phyloP scores from a whole-genome alignment of 2,888 invertebrate species.

The Ichneumon xanthorius region DNA sequence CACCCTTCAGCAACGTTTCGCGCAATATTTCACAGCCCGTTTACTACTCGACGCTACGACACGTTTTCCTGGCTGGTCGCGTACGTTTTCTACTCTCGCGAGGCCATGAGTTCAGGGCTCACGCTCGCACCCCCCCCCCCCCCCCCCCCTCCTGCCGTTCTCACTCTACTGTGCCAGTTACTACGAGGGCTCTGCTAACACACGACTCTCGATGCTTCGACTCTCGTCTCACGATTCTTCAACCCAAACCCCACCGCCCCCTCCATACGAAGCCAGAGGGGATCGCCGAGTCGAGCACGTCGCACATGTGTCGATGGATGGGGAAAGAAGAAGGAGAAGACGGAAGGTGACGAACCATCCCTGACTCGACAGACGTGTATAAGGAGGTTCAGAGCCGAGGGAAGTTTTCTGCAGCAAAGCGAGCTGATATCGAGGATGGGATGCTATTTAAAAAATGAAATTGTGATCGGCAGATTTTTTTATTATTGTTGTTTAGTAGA shows the following conservation, averaged over 20 bases:
- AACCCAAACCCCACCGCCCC: neutral
- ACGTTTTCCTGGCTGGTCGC: slow-evolving; percentile 38
- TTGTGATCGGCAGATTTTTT: too few species aligned
- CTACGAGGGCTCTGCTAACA: slow-evolving; percentile 6
- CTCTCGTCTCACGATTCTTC: slow-evolving; percentile 31
- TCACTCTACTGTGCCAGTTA: neutral
- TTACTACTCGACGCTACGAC: slow-evolving; percentile 68
- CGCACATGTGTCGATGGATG: slow-evolving; percentile 16
- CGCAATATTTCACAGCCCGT: slow-evolving; percentile 75
- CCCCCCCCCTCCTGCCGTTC: slow-evolving; percentile 4
- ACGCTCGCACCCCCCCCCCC: slow-evolving; percentile 8
- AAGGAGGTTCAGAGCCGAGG: neutral
- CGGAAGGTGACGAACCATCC: neutral
- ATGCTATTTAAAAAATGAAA: neutral
- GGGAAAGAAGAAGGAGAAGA: neutral
- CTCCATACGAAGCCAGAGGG: neutral
- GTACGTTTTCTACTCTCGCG: slow-evolving; percentile 42
- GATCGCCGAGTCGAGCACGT: slow-evolving; percentile 38
- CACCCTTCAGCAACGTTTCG: slow-evolving; percentile 51
- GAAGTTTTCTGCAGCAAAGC: neutral
- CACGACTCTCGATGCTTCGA: slow-evolving; percentile 20
- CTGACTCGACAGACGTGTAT: neutral
- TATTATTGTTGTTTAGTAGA: neutral
- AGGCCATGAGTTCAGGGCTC: neutral
- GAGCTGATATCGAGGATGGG: neutral